Evolutionary conservation across 2,888 invertebrate species (phyloP).

Genomic region (Cheilosia pagana): DNA sequence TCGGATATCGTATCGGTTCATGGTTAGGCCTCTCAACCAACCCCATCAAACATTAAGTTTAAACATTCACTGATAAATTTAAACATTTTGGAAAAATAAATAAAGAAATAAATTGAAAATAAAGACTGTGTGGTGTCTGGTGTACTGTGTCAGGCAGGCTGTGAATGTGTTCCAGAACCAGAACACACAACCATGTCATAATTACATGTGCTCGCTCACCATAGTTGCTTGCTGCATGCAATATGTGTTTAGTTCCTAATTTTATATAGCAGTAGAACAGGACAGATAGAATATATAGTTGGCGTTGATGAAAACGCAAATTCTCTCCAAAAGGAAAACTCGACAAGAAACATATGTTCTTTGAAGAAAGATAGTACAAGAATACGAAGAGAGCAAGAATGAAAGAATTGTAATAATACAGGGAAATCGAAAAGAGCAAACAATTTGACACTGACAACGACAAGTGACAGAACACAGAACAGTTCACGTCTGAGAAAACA

Average conservation of each 20-base stretch:
- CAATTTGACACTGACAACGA: not conserved
- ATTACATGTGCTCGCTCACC: slow-evolving; percentile 56
- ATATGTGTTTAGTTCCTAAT: slow-evolving; percentile 29
- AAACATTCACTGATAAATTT: too few relatives aligned
- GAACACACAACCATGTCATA: slow-evolving; percentile 9
- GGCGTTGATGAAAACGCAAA: not conserved
- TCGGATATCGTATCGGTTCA: too few relatives aligned
- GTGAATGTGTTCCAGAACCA: not conserved
- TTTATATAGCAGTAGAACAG: too few relatives aligned
- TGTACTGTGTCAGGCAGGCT: too few relatives aligned
- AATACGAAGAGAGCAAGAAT: slow-evolving; percentile 17
- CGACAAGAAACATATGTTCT: slow-evolving; percentile 35
- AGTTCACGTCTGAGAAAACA: slow-evolving; percentile 41
- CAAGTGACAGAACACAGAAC: slow-evolving; percentile 45
- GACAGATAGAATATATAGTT: not conserved
- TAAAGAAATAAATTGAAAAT: slow-evolving; percentile 9
- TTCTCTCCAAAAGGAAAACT: slow-evolving; percentile 16
- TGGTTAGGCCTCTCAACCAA: too few relatives aligned
- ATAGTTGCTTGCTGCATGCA: slow-evolving; percentile 9
- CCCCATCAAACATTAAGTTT: too few relatives aligned
- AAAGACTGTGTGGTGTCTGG: not conserved
- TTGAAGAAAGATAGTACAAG: not conserved
- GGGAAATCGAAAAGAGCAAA: slow-evolving; percentile 20
- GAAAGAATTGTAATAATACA: slow-evolving; percentile 3
- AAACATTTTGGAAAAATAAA: too few relatives aligned